Evolutionary conservation across 2,113 vertebrate species (phyloP).

Genomic region (mouse (Mus musculus)): GRCm39 chr14:20218501-20219000

Average conservation of each 20-base stretch:
- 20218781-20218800: not conserved
- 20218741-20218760: not conserved
- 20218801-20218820: not conserved
- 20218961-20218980: not conserved
- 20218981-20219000: not conserved
- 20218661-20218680: not conserved
- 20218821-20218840: constrained; percentile 27
- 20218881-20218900: not conserved
- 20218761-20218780: not conserved
- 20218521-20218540: not conserved
- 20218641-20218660: not conserved
- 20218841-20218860: constrained; percentile 41
- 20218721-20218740: not conserved
- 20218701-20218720: not conserved
- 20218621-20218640: not conserved
- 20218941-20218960: not conserved
- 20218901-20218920: not conserved
- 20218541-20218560: not conserved
- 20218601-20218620: no score
- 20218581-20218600: not conserved
- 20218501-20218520: not conserved
- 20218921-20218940: not conserved
- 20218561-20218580: not conserved
- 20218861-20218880: no score
- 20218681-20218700: not conserved